Base-by-base conservation (phyloP, 2,797 vertebrate species). In the Dendrocincla fuliginosa region DNA sequence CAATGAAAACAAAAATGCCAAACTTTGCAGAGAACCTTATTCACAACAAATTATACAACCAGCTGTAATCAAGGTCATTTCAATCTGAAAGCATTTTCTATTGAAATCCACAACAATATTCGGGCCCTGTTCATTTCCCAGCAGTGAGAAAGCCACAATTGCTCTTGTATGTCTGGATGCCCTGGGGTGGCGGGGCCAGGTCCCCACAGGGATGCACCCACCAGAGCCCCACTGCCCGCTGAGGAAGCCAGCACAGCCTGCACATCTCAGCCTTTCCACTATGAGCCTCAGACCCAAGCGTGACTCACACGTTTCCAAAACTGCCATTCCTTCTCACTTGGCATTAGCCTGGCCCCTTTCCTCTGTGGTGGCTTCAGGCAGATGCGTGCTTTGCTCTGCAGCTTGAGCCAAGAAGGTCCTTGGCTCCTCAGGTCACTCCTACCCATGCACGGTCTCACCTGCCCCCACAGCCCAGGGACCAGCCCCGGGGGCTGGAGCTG, bases 71-170 rank as follows among this genome's bases (percentile, higher is more conserved):
- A 49, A 91, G 74, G 85, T 84, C 49, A 47, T 83, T 96, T 39
- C 68, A 65, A 83, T 91, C 78, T 41, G 73, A 69, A 85, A 70
- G 77, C 67, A 64, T 94, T 95, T 92, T 89, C 86, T 79, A 32
- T 92, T 87, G 85, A 95, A 94, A 95, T 79, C 70, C 65, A 71
- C 49, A 78, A 88, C 76, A 93, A 86, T 89, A 88, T 88, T 90
- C 59, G 49, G 33, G 56, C 87, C 82, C 39, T 0, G 5, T 46
- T 74, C 42, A 5, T 59, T 88, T 61, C 76, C 79, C 81, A 80
- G 44, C 65, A 70, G 61, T 0, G 0, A 85, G 60, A 60, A 60
- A 92, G 32, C 61, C 52, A 85, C 87, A 87, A 92, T 55, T 57
- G 53, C 84, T 87, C 85, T 68, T 60, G 78, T 46, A 60, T 81